These are phyloP conservation scores for Dioctria rufipes DNA, from an alignment of 2,888 invertebrate species.

Conservation along the genomic window DNA sequence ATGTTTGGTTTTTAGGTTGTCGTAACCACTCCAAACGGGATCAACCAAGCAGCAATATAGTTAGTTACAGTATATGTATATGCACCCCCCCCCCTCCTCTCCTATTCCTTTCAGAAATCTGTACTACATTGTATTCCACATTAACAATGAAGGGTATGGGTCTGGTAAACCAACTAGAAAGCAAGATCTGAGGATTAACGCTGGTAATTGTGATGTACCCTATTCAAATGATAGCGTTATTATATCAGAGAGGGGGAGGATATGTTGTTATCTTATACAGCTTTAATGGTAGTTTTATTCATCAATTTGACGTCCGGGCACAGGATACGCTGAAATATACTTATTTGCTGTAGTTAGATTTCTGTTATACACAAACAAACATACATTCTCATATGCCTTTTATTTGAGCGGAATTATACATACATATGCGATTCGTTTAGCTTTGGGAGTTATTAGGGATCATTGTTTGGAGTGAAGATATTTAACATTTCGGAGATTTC, in stretches of 20 bases:
- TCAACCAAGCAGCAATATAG: constrained; percentile 46
- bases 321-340: not conserved
- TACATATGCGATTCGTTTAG: not conserved
- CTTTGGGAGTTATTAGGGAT: constrained; percentile 45
- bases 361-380: not conserved
- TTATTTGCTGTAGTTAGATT: constrained; percentile 37
- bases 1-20: constrained; percentile 53
- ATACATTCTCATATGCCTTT: no score
- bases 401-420: no score
- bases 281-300: constrained; percentile 50
- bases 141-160: not conserved
- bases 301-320: constrained; percentile 29
- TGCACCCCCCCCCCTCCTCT: constrained; percentile 15
- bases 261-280: constrained; percentile 58
- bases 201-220: constrained; percentile 60
- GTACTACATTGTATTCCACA: not conserved
- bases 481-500: not conserved
- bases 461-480: constrained; percentile 15
- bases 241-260: constrained; percentile 50
- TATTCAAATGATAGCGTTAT: constrained; percentile 60
- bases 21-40: constrained; percentile 47
- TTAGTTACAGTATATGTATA: constrained; percentile 8
- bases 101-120: not conserved
- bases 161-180: constrained; percentile 45
- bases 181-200: constrained; percentile 58